Base-by-base conservation (phyloP, 1,140 invertebrate species). In the Procambarus clarkii region DNA sequence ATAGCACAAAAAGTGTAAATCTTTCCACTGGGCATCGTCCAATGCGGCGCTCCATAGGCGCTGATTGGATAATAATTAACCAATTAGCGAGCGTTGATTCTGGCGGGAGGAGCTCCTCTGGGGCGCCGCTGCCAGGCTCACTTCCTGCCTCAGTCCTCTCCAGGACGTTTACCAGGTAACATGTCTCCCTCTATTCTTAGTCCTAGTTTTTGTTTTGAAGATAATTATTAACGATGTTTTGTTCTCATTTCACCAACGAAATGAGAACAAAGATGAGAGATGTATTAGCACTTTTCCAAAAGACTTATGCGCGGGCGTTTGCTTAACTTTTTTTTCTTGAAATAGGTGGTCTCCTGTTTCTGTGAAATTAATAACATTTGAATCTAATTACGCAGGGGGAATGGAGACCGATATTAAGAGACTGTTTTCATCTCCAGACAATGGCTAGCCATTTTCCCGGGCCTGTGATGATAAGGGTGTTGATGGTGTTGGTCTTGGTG, bases 61-160 rank as follows among this genome's bases (percentile, higher is more conserved):
- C 46, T 60, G 3, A 82, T 82, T 82, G 80, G n/a, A 50, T 58
- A 50, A 11, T 82, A 11, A 82, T 82, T 60, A 60, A 60, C n/a
- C 54, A 82, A 82, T 82, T 82, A 58, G 11, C 5, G 80, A 2
- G 4, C 50, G 54, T 60, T n/a, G 54, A 34, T 13, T 24, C 21
- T 58, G 24, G 50, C 54, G 3, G 9, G 76, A 44, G 46, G 24
- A 5, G 76, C 34, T 45, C 50, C 13, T 13, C 50, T 54, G 8
- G 13, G 13, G 50, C 8, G 50, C 50, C 50, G 13, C 50, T 13
- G 76, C 1, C 34, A 2, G 48, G 48, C n/a, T 1, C 46, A 21
- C 45, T n/a, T 54, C 45, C 50, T 50, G 45, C 80, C 21, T 21
- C 21, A 34, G 1, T 15, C n/a, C 2, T 50, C 46, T 44, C 34